A percentile compares a stretch with the other conserved stretches of the same genome.
Evolutionary conservation across 2,888 invertebrate genomes (phyloP).

Genomic region (Apodemia zela): DNA sequence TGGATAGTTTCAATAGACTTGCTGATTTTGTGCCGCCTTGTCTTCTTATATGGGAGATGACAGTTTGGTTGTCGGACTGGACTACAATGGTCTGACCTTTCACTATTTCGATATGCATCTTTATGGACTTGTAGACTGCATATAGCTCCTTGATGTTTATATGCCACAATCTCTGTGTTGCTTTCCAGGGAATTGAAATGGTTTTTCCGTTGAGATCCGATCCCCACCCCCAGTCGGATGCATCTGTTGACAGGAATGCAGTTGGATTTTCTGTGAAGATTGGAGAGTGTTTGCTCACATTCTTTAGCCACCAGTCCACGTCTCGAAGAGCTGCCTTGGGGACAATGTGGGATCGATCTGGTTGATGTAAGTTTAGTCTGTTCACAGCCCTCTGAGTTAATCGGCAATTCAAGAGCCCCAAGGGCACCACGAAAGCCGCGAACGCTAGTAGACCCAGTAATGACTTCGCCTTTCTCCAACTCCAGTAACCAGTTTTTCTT

Average conservation of each 20-base stretch:
- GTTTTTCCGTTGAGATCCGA: neutral
- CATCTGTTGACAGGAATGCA: neutral
- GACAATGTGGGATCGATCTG: neutral
- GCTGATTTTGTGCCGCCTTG: conserved; percentile 7
- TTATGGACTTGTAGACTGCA: neutral
- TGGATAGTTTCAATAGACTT: neutral
- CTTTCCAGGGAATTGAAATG: neutral
- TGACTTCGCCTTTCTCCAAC: conserved; percentile 21
- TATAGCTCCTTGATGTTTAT: neutral
- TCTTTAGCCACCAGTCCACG: neutral
- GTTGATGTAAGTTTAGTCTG: neutral
- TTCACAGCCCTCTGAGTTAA: neutral
- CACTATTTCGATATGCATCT: neutral
- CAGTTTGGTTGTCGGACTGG: neutral
- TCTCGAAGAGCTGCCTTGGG: neutral
- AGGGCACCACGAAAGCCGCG: conserved; percentile 1
- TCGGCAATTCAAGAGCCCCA: neutral
- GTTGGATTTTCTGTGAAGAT: neutral
- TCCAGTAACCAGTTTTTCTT: neutral
- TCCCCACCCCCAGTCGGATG: neutral
- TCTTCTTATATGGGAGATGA: conserved; percentile 8
- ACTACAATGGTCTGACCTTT: neutral
- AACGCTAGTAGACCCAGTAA: conserved; percentile 13
- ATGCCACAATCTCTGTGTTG: neutral
- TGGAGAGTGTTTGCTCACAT: neutral